phyloP scores from a whole-genome alignment of 2,888 invertebrate species.

The Drosophila emarginata region DNA sequence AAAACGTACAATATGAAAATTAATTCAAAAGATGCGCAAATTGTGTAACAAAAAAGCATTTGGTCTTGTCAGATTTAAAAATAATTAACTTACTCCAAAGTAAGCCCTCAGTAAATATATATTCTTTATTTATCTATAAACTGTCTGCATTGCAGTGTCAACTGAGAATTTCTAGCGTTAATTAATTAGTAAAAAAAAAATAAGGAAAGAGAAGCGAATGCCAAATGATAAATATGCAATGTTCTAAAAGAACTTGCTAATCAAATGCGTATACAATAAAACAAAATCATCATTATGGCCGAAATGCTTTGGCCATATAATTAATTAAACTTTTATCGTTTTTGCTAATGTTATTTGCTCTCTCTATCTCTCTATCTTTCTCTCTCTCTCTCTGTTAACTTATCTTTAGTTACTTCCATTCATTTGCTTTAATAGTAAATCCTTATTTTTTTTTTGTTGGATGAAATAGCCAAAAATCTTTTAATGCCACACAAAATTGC shows the following conservation, averaged over 20 bases:
- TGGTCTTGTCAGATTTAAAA: background rate
- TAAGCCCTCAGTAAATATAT: background rate
- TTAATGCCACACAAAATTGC: slow-evolving; percentile 67
- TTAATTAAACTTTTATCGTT: slow-evolving; percentile 71
- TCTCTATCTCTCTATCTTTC: background rate
- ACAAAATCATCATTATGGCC: slow-evolving; percentile 42
- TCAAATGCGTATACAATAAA: slow-evolving; percentile 57
- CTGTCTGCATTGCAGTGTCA: slow-evolving; percentile 7
- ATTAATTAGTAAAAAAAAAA: slow-evolving; percentile 54
- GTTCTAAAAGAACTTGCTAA: slow-evolving; percentile 25
- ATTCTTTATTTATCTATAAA: background rate
- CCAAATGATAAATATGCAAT: slow-evolving; percentile 56
- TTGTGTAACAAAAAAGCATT: background rate
- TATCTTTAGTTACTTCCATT: slow-evolving; percentile 45
- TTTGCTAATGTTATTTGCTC: slow-evolving; percentile 5
- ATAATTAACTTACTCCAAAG: background rate
- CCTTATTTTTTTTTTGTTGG: slow-evolving; percentile 51
- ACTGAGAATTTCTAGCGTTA: slow-evolving; percentile 12
- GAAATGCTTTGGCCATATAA: slow-evolving; percentile 56
- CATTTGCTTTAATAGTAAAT: slow-evolving; percentile 79
- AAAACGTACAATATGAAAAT: too few relatives aligned
- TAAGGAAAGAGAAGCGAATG: background rate
- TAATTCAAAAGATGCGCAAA: background rate
- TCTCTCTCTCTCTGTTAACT: background rate
- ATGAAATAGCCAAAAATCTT: slow-evolving; percentile 55